phyloP scores from a whole-genome alignment of 2,113 vertebrate genomes.

The Onychostruthus taczanowskii region DNA sequence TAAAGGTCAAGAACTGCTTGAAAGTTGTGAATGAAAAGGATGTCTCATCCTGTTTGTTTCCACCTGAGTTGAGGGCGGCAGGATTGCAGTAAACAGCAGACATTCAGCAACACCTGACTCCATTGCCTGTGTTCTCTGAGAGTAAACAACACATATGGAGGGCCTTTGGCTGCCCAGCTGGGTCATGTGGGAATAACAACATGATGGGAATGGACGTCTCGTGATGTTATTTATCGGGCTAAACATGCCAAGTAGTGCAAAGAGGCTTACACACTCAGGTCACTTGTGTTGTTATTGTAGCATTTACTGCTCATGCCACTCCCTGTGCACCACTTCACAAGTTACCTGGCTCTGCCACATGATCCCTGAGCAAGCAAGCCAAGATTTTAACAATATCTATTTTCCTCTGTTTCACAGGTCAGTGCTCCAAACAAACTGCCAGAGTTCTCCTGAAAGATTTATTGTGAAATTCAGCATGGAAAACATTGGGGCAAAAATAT shows the following conservation, averaged over 20 bases:
- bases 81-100: background rate
- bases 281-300: background rate
- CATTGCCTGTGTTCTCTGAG: background rate
- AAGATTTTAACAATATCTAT: slow-evolving; percentile 28
- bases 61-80: background rate
- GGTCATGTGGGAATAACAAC: background rate
- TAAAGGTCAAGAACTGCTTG: background rate
- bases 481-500: slow-evolving; percentile 10
- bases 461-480: background rate
- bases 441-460: slow-evolving; percentile 1
- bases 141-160: background rate
- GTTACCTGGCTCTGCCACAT: slow-evolving; percentile 14
- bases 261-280: background rate
- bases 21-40: background rate
- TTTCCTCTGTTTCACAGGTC: slow-evolving; percentile 51
- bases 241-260: background rate
- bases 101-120: background rate
- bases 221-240: background rate
- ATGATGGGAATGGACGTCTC: background rate
- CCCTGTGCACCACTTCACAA: background rate
- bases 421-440: background rate
- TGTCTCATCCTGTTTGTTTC: background rate
- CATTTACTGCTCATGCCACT: background rate
- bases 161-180: background rate
- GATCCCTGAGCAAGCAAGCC: background rate